phyloP scores from a whole-genome alignment of 1,140 invertebrate species.

The Dryas iulia region DNA sequence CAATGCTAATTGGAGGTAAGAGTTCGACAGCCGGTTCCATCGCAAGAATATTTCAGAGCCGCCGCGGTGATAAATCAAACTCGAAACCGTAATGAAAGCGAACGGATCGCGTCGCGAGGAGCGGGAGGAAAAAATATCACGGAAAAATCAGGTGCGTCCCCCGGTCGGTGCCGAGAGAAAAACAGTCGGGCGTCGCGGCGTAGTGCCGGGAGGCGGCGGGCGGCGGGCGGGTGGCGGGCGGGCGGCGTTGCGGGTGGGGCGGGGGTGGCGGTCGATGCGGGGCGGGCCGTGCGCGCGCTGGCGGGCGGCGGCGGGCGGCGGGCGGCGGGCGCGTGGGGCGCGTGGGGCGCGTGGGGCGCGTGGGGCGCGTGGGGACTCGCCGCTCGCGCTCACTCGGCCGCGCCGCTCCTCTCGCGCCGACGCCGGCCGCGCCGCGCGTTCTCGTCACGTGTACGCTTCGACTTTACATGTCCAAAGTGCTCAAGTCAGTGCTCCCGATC shows the following conservation, averaged over 20 bases:
- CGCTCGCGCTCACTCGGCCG: conserved; percentile 57
- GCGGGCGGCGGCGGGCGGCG: conserved; percentile 43
- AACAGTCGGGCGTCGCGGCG: conserved; percentile 70
- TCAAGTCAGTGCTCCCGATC: conserved; percentile 77
- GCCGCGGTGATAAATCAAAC: conserved; percentile 79
- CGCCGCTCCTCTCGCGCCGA: conserved; percentile 65
- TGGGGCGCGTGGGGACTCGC: conserved; percentile 53
- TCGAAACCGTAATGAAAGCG: conserved; percentile 80
- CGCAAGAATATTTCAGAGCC: conserved; percentile 77
- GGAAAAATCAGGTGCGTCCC: conserved; percentile 79
- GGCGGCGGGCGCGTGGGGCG: conserved; percentile 57
- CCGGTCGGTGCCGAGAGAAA: conserved; percentile 75
- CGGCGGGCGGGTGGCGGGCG: conserved; percentile 32
- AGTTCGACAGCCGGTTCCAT: conserved; percentile 74
- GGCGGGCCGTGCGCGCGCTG: conserved; percentile 70
- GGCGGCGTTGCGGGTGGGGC: conserved; percentile 56
- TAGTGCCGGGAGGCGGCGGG: conserved; percentile 21
- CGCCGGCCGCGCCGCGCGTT: conserved; percentile 71
- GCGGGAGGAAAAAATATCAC: conserved; percentile 80
- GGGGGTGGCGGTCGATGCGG: conserved; percentile 57
- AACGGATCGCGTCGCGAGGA: conserved; percentile 79
- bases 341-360: conserved; percentile 64
- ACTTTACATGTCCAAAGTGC: conserved; percentile 79
- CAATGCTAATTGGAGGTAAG: conserved; percentile 75
- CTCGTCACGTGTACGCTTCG: conserved; percentile 64